These are phyloP conservation scores for Ditylenchus weischeri DNA, from an alignment of 2,888 invertebrate genomes.

Conservation along the genomic window DNA sequence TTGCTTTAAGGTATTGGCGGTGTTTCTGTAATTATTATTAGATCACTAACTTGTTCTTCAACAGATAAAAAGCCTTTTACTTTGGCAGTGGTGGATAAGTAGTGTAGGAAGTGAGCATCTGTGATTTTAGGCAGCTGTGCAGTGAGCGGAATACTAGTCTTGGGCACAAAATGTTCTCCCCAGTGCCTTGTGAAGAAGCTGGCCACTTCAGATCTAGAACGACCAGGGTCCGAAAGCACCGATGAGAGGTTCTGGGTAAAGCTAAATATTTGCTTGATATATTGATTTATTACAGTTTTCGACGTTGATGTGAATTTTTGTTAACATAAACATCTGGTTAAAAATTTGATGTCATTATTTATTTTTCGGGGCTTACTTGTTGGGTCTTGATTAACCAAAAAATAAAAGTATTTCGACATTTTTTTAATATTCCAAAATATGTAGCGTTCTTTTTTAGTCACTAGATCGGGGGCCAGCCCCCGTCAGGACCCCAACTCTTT, in stretches of 20 bases:
- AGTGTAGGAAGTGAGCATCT: conserved; percentile 79
- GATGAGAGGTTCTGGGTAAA: conserved; percentile 55
- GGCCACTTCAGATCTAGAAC: conserved; percentile 75
- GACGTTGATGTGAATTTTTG: too few species aligned
- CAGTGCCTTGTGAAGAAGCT: conserved; percentile 94
- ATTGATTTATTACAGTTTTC: too few species aligned
- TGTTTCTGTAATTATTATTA: conserved; percentile 41
- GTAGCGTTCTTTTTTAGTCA: too few species aligned
- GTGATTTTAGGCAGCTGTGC: conserved; percentile 64
- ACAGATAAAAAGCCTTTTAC: conserved; percentile 20
- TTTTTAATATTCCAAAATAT: too few species aligned
- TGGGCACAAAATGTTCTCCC: conserved; percentile 90
- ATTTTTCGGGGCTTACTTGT: too few species aligned
- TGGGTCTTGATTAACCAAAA: too few species aligned
- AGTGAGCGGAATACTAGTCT: conserved; percentile 66
- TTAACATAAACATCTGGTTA: too few species aligned
- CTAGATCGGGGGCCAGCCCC: too few species aligned
- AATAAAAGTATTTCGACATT: too few species aligned
- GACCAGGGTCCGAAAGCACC: conserved; percentile 60
- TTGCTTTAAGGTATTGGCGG: conserved; percentile 49
- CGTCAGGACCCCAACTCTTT: too few species aligned
- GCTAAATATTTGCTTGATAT: conserved; percentile 38
- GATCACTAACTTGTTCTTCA: neutral
- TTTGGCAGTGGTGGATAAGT: conserved; percentile 64
- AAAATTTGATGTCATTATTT: too few species aligned